Conservation (phyloP, 1,140 invertebrate species). For the Drosophila triauraria region DNA sequence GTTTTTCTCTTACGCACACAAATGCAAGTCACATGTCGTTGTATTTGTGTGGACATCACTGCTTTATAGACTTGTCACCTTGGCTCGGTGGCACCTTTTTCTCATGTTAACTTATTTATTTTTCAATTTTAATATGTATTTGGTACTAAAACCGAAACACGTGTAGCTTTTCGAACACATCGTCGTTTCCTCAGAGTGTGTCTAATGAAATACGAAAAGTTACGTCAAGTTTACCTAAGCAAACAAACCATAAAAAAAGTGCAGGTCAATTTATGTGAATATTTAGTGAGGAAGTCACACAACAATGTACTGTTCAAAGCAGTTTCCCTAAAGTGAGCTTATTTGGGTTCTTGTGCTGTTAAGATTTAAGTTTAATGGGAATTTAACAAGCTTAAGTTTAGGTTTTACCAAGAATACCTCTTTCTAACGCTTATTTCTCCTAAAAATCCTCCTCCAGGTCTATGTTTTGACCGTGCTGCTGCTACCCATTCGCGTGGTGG, state of each 20-base stretch:
- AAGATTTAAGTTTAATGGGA: not conserved
- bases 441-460: constrained; percentile 88
- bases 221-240: too few relatives aligned
- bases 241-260: not conserved
- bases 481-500: constrained; percentile 90
- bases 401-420: not conserved
- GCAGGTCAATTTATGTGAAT: not conserved
- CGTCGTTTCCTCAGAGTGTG: not conserved
- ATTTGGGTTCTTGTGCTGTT: not conserved
- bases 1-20: too few relatives aligned
- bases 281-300: not conserved
- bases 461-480: constrained; percentile 91
- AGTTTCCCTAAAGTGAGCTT: not conserved
- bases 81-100: not conserved
- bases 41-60: too few relatives aligned
- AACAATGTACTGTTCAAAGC: not conserved
- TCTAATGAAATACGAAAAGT: not conserved
- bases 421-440: not conserved
- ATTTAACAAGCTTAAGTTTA: not conserved
- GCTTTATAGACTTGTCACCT: not conserved
- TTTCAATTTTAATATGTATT: not conserved
- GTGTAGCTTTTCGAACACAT: not conserved
- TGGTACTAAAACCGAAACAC: too few relatives aligned
- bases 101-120: not conserved
- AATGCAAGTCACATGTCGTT: too few relatives aligned